Conservation (phyloP, 2,888 invertebrate species). For the Opisthograptis luteolata region DNA sequence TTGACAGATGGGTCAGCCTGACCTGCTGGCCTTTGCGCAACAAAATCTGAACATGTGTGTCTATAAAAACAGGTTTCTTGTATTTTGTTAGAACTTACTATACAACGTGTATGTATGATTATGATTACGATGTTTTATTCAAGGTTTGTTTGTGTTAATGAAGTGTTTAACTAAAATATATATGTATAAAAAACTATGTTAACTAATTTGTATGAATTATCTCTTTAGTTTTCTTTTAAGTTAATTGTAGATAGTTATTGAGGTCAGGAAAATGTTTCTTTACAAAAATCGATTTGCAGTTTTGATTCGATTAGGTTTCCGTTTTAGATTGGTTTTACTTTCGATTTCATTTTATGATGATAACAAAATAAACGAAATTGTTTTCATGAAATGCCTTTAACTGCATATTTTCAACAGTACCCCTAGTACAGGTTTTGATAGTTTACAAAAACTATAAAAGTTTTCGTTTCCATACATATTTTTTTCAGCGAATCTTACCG, state of each 20-base stretch:
- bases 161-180: conserved; percentile 7
- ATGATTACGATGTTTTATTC: background rate
- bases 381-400: too few relatives aligned
- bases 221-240: too few relatives aligned
- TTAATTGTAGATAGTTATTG: too few relatives aligned
- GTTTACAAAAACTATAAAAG: too few relatives aligned
- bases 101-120: background rate
- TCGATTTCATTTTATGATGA: conserved; percentile 18
- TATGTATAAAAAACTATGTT: background rate
- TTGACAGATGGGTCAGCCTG: background rate
- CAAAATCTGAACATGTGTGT: conserved; percentile 1
- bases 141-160: conserved; percentile 7
- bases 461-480: too few relatives aligned
- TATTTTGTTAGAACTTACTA: background rate
- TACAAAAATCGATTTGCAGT: background rate
- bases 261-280: background rate
- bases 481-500: too few relatives aligned
- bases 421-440: too few relatives aligned
- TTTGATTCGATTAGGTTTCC: conserved; percentile 27
- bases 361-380: conserved; percentile 35
- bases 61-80: background rate
- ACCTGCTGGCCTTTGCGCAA: background rate
- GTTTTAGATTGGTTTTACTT: conserved; percentile 30
- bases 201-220: background rate
- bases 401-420: too few relatives aligned